A percentile compares a stretch with the other conserved stretches of the same genome.
These are phyloP conservation scores for Peromyscus maniculatus DNA, from an alignment of 2,113 vertebrate genomes.

Conservation along the genomic window DNA sequence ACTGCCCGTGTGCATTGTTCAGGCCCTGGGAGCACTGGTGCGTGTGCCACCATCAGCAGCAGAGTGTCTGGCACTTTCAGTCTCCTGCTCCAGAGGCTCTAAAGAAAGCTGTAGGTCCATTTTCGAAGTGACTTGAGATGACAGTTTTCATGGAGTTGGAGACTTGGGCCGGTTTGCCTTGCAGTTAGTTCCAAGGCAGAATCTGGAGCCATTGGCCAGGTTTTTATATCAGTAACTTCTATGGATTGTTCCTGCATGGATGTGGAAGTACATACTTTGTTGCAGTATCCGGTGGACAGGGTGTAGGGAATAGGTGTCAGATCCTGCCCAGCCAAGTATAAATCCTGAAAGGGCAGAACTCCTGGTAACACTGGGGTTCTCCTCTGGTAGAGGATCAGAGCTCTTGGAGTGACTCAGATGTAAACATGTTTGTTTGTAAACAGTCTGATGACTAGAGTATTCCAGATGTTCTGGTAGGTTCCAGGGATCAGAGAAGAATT, in stretches of 20 bases:
- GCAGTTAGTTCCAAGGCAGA: background rate
- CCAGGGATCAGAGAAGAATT: background rate
- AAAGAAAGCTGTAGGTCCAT: background rate
- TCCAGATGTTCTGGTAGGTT: background rate
- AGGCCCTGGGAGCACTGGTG: background rate
- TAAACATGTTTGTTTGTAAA: background rate
- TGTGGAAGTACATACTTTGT: background rate
- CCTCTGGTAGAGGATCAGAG: background rate
- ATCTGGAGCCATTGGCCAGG: background rate
- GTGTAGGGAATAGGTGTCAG: background rate
- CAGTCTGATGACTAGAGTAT: background rate
- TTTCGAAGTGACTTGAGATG: constrained; percentile 39
- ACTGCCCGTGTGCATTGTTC: background rate
- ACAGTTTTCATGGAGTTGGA: constrained; percentile 28
- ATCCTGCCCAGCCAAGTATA: background rate
- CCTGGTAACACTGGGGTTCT: background rate
- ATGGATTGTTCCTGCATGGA: background rate
- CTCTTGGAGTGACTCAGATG: background rate
- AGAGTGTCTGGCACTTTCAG: background rate
- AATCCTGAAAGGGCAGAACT: background rate
- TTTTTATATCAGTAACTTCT: constrained; percentile 6
- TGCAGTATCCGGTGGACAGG: background rate
- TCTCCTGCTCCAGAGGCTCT: background rate
- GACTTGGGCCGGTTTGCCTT: background rate
- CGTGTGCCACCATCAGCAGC: background rate